Percentiles rank a stretch among this genome's conserved stretches.
These are phyloP conservation scores for Galerucella nymphaeae DNA, from an alignment of 2,888 invertebrate genomes.

Conservation along the genomic window DNA sequence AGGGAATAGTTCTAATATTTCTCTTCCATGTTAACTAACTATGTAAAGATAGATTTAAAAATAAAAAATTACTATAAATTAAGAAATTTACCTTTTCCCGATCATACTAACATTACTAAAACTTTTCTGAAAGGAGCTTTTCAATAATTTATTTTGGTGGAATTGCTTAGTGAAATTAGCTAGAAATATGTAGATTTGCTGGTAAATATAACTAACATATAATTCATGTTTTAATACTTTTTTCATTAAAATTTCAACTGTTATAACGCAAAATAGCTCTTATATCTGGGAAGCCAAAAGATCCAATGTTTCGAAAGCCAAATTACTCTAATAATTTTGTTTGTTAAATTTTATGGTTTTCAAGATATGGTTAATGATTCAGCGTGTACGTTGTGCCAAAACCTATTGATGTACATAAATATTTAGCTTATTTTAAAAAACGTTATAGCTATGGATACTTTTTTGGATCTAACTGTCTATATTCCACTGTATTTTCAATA, in stretches of 20 bases:
- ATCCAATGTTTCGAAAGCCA: background rate
- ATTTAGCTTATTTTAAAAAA: background rate
- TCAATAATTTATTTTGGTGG: background rate
- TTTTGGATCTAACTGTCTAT: no score
- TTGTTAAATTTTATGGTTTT: background rate
- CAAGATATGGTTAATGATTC: background rate
- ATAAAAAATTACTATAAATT: background rate
- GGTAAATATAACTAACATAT: background rate
- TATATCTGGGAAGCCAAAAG: background rate
- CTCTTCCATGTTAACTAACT: background rate
- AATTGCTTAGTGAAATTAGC: background rate
- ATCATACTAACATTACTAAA: background rate
- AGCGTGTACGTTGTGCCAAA: background rate
- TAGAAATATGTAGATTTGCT: background rate
- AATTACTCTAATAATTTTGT: background rate
- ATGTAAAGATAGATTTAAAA: background rate
- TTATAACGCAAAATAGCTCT: background rate
- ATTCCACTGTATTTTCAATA: background rate
- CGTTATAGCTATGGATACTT: background rate
- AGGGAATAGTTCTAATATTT: background rate
- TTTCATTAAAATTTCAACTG: background rate
- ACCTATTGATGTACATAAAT: background rate
- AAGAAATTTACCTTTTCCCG: slow-evolving; percentile 3
- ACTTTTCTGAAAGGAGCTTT: no score
- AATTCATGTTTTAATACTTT: background rate